Conservation (phyloP, 1,140 invertebrate species). For the Calliphora vicina region DNA sequence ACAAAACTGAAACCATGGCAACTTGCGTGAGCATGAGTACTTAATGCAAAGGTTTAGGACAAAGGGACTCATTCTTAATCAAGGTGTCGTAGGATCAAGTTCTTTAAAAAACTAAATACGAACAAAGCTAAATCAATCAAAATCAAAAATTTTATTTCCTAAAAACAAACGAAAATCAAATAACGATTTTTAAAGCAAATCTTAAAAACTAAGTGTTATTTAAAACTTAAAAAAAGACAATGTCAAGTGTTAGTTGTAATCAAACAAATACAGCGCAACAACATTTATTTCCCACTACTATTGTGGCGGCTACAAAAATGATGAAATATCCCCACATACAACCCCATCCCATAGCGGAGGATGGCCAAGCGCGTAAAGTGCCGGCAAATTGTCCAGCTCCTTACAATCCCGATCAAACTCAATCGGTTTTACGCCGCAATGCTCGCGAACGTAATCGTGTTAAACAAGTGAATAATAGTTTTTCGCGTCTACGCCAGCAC, state of each 20-base stretch:
- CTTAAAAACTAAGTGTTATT: not conserved
- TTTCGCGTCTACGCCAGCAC: conserved; percentile 83
- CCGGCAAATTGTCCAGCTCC: conserved; percentile 51
- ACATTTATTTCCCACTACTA: not conserved
- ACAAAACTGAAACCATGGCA: conserved; percentile 19
- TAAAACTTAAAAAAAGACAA: not conserved
- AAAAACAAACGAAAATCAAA: not conserved
- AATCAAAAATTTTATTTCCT: too few relatives aligned
- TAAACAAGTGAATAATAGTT: conserved; percentile 92
- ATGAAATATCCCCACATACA: conserved; percentile 37
- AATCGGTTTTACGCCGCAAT: conserved; percentile 88
- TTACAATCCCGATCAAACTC: conserved; percentile 71
- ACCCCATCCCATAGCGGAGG: conserved; percentile 44
- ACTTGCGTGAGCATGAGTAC: conserved; percentile 40
- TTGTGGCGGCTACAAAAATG: conserved; percentile 33
- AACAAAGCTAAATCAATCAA: too few relatives aligned
- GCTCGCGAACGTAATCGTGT: conserved; percentile 91
- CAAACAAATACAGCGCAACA: conserved; percentile 22
- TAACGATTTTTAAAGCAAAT: not conserved
- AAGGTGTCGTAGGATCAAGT: conserved; percentile 43
- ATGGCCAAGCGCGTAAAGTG: conserved; percentile 35
- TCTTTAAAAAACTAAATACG: conserved; percentile 18
- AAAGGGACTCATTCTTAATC: conserved; percentile 46
- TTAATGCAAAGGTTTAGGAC: conserved; percentile 47
- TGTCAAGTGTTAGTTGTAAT: conserved; percentile 20